Base-by-base conservation (phyloP, 1,140 invertebrate species). In the Trichoplusia ni region DNA sequence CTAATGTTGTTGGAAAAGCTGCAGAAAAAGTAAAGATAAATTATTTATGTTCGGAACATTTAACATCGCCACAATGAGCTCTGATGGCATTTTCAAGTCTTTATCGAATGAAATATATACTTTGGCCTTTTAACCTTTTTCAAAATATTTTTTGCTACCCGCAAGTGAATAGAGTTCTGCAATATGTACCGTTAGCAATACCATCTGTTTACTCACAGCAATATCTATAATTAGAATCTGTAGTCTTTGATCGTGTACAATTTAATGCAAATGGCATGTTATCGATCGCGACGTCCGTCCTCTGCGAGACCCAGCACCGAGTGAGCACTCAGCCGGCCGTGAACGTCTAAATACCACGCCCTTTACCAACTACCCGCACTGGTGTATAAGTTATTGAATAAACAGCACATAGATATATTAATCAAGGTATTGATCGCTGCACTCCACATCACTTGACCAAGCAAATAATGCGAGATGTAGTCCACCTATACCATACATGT, bases 291-390 rank as follows among this genome's bases (percentile, higher is more conserved):
- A 54, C 70, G 68, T 64, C 60, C 51, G 31, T 67, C 37, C 64
- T 70, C 51, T 58, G 16, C 27, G 44, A 54, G 29, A 46, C 25
- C 25, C 42, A 31, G 60, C 64, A 64, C 64, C 53, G 73, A 71
- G 38, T 77, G 68, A 73, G 67, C 67, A 44, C 67, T 60, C 66
- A 69, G 31, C 56, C 31, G 51, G 5, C 61, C 49, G 74, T 74
- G 31, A 70, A 47, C 56, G 35, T 64, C 58, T 64, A 68, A 73
- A 79, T 69, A 69, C 54, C 71, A 42, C 54, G 61, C 66, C 71
- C 69, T 72, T 75, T 67, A 38, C 35, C 27, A 54, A 62, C 65
- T 74, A 71, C 62, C 71, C 63, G 27, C 64, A 67, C 60, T 61
- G n/a, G n/a, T n/a, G n/a, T n/a, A n/a, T 14, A 27, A 6, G 3